These are phyloP conservation scores for Tyto alba DNA, from an alignment of 2,113 vertebrate genomes.

Conservation along the genomic window DNA sequence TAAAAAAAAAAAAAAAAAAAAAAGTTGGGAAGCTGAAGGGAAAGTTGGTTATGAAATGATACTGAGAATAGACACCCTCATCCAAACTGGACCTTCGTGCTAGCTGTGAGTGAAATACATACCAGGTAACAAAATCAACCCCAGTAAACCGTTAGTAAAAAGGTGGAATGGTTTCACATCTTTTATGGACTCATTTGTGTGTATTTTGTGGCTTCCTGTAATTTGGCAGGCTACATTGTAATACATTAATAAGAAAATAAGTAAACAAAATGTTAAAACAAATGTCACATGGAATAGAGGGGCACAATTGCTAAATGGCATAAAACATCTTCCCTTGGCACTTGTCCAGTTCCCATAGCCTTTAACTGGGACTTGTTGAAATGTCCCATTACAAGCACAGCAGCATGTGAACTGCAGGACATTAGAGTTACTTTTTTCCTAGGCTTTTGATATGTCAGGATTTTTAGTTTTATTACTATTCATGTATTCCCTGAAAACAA, in stretches of 20 bases:
- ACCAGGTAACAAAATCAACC: background rate
- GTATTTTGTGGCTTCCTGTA: slow-evolving; percentile 52
- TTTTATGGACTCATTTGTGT: background rate
- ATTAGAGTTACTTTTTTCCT: slow-evolving; percentile 29
- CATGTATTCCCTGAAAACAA: slow-evolving; percentile 35
- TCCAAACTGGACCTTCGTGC: background rate
- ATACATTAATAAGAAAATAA: slow-evolving; percentile 50
- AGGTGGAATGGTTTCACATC: background rate
- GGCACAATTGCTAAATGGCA: slow-evolving; percentile 48
- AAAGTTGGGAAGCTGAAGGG: background rate
- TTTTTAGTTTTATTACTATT: slow-evolving; percentile 48
- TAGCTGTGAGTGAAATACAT: background rate
- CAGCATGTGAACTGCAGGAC: slow-evolving; percentile 34
- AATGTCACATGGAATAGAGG: slow-evolving; percentile 6
- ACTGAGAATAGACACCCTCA: background rate
- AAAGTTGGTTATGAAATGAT: background rate
- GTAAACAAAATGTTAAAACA: slow-evolving; percentile 43
- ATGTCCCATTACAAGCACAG: slow-evolving; percentile 27
- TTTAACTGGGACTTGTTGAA: slow-evolving; percentile 45
- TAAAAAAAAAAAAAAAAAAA: background rate
- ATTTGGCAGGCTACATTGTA: slow-evolving; percentile 41
- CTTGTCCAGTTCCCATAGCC: slow-evolving; percentile 51
- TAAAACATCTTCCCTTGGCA: slow-evolving; percentile 56
- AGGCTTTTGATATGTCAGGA: slow-evolving; percentile 24
- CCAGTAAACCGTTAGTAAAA: background rate